These are phyloP conservation scores for Suncus etruscus DNA, from an alignment of 2,113 vertebrate genomes.

Conservation along the genomic window DNA sequence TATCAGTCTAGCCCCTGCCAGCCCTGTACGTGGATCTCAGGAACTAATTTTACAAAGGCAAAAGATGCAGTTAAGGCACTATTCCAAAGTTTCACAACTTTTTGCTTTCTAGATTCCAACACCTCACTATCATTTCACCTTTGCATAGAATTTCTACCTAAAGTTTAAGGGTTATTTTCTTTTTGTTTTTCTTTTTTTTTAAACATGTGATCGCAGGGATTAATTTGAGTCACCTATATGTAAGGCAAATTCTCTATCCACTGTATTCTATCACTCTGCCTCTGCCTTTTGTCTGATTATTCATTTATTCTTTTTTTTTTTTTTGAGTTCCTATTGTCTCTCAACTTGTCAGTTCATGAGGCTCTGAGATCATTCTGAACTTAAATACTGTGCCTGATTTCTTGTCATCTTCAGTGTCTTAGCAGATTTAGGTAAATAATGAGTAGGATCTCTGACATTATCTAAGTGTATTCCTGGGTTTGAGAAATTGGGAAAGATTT, in stretches of 20 bases:
- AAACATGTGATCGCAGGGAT: no score
- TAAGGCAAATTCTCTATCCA: no score
- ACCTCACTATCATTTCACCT: background rate
- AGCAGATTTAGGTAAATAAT: background rate
- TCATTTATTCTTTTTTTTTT: background rate
- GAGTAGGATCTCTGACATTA: background rate
- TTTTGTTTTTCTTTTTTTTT: no score
- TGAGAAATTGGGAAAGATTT: background rate
- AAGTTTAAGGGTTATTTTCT: background rate
- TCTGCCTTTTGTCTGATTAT: background rate
- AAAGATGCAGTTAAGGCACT: background rate
- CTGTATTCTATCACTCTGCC: no score
- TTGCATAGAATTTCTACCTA: background rate
- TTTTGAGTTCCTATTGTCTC: background rate
- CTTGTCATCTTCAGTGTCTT: background rate
- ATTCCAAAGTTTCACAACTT: background rate
- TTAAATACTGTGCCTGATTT: background rate
- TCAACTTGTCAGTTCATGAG: background rate
- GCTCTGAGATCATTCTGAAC: background rate
- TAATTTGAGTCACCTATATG: no score
- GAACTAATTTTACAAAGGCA: constrained; percentile 1
- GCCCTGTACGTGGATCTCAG: background rate
- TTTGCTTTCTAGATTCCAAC: background rate
- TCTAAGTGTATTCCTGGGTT: background rate
- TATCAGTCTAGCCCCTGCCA: background rate